Conservation (phyloP, 1,140 invertebrate genomes). For the Ips typographus region DNA sequence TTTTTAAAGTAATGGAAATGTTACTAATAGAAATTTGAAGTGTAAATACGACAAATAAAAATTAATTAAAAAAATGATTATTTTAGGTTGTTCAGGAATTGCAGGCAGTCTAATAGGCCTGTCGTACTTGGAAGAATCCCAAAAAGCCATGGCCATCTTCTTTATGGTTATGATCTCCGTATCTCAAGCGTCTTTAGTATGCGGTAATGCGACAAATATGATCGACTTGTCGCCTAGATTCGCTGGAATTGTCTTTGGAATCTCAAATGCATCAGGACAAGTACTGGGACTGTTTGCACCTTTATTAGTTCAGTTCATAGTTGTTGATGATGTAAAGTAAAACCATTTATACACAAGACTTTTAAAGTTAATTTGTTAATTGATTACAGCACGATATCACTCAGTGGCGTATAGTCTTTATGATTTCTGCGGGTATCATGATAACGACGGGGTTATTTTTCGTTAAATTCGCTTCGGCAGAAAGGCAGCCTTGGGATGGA, state of each 20-base stretch:
- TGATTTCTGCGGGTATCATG: conserved; percentile 8
- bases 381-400: conserved; percentile 35
- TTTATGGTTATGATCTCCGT: conserved; percentile 15
- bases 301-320: conserved; percentile 23
- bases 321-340: conserved; percentile 26
- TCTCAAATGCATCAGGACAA: conserved; percentile 24
- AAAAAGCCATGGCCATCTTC: conserved; percentile 10
- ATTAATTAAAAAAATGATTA: neutral
- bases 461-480: conserved; percentile 26
- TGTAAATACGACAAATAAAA: neutral
- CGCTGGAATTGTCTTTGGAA: conserved; percentile 28
- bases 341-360: neutral
- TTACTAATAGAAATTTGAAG: too few relatives aligned
- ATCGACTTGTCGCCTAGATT: conserved; percentile 33
- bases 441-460: conserved; percentile 14
- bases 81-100: neutral
- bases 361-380: neutral
- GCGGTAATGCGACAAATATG: conserved; percentile 21
- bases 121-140: conserved; percentile 6
- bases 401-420: conserved; percentile 32
- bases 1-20: too few relatives aligned
- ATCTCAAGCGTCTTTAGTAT: conserved; percentile 7
- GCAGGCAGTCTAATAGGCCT: conserved; percentile 5
- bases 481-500: conserved; percentile 29
- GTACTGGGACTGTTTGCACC: conserved; percentile 28